phyloP scores from a whole-genome alignment of 2,888 invertebrate genomes.

The Ceriagrion tenellum region DNA sequence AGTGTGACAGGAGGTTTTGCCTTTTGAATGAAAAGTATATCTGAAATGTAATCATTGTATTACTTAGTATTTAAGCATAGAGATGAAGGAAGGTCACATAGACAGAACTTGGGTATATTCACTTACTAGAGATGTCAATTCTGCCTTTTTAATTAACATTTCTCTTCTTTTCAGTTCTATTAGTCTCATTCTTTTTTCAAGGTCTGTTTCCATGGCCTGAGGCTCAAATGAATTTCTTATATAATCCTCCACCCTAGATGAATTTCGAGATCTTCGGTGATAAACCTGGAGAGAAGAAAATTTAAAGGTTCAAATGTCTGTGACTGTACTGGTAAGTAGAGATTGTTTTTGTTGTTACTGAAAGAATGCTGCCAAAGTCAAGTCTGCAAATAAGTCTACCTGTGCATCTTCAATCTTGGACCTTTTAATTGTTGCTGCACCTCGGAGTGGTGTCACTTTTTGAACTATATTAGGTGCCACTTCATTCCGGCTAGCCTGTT shows the following conservation, averaged over 20 bases:
- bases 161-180: not conserved
- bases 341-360: not conserved
- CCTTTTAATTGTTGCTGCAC: not conserved
- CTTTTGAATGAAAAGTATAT: conserved; percentile 25
- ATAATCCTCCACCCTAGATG: not conserved
- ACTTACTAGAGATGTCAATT: not conserved
- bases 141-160: not conserved
- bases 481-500: not conserved
- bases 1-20: not conserved
- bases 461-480: not conserved
- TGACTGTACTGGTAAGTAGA: not conserved
- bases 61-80: not conserved
- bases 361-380: not conserved
- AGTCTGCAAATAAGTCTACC: not conserved
- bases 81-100: not conserved
- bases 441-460: not conserved
- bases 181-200: not conserved
- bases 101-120: not conserved
- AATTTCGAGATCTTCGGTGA: not conserved
- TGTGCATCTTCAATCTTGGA: not conserved
- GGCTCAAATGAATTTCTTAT: conserved; percentile 35
- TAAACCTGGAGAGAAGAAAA: not conserved
- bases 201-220: not conserved
- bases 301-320: not conserved
- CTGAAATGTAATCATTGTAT: not conserved